Conservation (phyloP, 2,113 vertebrate species). For the Cyprinodon variegatus region DNA sequence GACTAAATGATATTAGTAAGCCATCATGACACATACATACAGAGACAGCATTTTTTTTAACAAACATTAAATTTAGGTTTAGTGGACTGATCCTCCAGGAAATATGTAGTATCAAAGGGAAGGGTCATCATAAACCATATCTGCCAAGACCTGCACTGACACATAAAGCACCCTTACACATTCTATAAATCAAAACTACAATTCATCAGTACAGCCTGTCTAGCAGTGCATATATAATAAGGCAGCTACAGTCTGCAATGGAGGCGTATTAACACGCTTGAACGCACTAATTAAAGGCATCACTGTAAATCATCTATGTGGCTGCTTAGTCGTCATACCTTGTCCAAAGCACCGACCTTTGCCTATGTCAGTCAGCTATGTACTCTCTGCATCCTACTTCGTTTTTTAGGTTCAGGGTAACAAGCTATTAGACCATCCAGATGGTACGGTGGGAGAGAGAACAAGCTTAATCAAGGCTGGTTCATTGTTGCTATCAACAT, state of each 20-base stretch:
- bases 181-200: conserved; percentile 41
- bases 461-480: conserved; percentile 37
- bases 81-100: conserved; percentile 22
- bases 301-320: conserved; percentile 62
- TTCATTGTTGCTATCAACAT: conserved; percentile 47
- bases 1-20: conserved; percentile 57
- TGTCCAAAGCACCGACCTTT: conserved; percentile 61
- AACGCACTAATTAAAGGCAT: conserved; percentile 71
- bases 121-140: conserved; percentile 13
- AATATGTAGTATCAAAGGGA: conserved; percentile 33
- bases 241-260: conserved; percentile 38
- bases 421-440: conserved; percentile 61
- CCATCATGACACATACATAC: conserved; percentile 28
- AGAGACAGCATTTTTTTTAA: conserved; percentile 26
- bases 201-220: conserved; percentile 48
- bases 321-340: conserved; percentile 37
- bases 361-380: conserved; percentile 50
- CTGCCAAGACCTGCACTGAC: conserved; percentile 34
- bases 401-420: conserved; percentile 53
- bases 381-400: conserved; percentile 19
- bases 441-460: conserved; percentile 48
- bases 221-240: conserved; percentile 43
- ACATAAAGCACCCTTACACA: conserved; percentile 7
- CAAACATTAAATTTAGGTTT: conserved; percentile 33
- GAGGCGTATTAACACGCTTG: conserved; percentile 61